These are phyloP conservation scores for Phallusia fumigata DNA, from an alignment of 23 tunicate species.

Conservation along the genomic window DNA sequence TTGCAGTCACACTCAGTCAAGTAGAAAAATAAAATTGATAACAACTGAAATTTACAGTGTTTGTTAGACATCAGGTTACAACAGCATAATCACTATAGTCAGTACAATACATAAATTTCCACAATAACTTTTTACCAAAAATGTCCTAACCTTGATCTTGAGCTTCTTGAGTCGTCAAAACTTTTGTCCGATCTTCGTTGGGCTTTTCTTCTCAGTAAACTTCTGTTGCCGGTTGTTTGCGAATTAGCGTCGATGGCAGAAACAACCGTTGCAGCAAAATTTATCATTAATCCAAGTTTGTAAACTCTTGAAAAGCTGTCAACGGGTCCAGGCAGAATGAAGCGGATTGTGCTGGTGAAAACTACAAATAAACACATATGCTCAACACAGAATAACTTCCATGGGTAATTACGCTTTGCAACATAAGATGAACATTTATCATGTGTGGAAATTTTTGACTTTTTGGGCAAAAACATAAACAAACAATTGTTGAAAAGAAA, in stretches of 20 bases:
- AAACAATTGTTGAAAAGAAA: too few relatives aligned
- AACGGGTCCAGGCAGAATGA: conserved; percentile 79
- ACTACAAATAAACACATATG: conserved; percentile 34
- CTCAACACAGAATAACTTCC: conserved; percentile 6
- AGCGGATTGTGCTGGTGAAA: conserved; percentile 38
- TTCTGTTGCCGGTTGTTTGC: not conserved
- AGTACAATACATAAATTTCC: not conserved
- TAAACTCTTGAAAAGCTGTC: conserved; percentile 48
- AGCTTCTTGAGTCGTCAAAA: not conserved
- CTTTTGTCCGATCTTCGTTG: conserved; percentile 1
- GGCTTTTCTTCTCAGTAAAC: not conserved
- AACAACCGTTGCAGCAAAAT: conserved; percentile 37
- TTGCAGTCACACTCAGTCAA: too few relatives aligned
- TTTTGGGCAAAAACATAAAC: too few relatives aligned
- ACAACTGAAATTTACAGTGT: too few relatives aligned
- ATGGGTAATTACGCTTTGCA: too few relatives aligned
- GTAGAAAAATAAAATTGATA: too few relatives aligned
- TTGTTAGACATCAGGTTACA: too few relatives aligned
- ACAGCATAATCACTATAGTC: not conserved
- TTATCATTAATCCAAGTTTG: conserved; percentile 54
- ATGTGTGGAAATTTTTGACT: too few relatives aligned
- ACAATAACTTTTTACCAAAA: not conserved
- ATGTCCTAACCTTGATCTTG: conserved; percentile 10
- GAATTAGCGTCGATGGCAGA: conserved; percentile 30
- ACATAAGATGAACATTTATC: too few relatives aligned